Percentiles rank a stretch among this genome's conserved stretches.
Conservation (phyloP, 2,113 vertebrate genomes). For the Saguinus midas region DNA sequence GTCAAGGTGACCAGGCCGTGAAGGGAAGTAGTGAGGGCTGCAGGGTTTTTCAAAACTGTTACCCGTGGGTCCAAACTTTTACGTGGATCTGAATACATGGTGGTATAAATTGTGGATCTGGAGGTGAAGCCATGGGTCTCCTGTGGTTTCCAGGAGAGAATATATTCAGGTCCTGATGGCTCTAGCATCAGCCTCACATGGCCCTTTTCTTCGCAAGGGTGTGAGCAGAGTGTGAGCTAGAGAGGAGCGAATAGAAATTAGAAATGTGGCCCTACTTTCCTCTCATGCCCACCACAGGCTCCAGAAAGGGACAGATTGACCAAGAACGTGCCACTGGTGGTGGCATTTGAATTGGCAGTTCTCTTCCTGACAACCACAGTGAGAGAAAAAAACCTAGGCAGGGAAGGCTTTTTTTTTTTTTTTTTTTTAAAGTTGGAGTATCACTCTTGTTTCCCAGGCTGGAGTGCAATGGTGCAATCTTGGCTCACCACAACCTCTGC, state of each 20-base stretch:
- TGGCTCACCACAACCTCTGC: no score
- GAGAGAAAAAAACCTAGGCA: background rate
- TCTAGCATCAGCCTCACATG: background rate
- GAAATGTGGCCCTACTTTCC: background rate
- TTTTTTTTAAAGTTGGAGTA: no score
- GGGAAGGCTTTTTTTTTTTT: background rate
- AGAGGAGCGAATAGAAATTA: background rate
- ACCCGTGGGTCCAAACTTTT: fast-evolving
- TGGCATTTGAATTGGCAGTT: fast-evolving
- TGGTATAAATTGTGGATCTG: fast-evolving
- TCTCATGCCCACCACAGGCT: no score
- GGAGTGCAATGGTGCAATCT: no score
- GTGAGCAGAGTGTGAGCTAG: background rate
- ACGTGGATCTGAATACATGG: fast-evolving
- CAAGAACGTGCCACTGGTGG: fast-evolving
- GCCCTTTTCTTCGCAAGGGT: background rate
- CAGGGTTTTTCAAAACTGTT: background rate
- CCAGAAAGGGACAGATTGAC: background rate
- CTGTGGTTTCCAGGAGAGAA: background rate
- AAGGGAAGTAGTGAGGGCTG: fast-evolving
- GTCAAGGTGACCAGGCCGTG: fast-evolving
- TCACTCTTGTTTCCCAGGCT: no score
- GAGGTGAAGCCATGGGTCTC: fast-evolving
- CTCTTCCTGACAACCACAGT: fast-evolving
- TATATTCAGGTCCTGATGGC: fast-evolving